Percentiles rank a stretch among this genome's conserved stretches.
These are phyloP conservation scores for Tapirus terrestris DNA, from an alignment of 2,113 vertebrate genomes.

Conservation along the genomic window DNA sequence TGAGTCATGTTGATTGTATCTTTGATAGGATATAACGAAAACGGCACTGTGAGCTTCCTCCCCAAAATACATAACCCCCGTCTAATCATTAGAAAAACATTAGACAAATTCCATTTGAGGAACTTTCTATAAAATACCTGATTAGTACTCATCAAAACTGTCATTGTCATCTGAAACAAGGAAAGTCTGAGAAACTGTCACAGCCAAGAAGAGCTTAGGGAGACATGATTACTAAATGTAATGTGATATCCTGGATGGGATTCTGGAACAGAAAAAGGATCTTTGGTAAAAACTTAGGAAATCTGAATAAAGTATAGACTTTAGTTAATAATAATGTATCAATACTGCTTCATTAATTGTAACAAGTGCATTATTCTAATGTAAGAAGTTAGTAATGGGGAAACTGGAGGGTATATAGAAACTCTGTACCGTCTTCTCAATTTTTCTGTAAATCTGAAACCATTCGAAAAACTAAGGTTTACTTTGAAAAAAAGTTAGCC, in stretches of 20 bases:
- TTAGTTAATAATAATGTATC: neutral
- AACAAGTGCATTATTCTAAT: neutral
- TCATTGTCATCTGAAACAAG: neutral
- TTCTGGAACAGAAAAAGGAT: neutral
- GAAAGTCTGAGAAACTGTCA: neutral
- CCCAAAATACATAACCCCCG: neutral
- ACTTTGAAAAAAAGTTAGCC: neutral
- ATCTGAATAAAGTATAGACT: neutral
- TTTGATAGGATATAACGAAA: neutral
- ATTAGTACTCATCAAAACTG: neutral
- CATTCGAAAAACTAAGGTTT: neutral
- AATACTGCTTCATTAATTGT: neutral
- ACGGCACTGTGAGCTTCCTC: neutral
- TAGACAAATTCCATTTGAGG: neutral
- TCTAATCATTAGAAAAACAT: neutral
- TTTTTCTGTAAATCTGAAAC: neutral
- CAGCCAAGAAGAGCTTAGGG: neutral
- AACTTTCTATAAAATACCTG: neutral
- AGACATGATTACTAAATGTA: neutral
- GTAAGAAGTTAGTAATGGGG: neutral
- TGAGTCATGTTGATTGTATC: neutral
- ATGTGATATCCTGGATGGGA: neutral
- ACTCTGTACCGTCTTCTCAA: neutral
- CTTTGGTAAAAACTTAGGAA: neutral
- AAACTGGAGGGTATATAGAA: neutral